phyloP scores from a whole-genome alignment of 2,113 vertebrate species.

The Scomber japonicus region DNA sequence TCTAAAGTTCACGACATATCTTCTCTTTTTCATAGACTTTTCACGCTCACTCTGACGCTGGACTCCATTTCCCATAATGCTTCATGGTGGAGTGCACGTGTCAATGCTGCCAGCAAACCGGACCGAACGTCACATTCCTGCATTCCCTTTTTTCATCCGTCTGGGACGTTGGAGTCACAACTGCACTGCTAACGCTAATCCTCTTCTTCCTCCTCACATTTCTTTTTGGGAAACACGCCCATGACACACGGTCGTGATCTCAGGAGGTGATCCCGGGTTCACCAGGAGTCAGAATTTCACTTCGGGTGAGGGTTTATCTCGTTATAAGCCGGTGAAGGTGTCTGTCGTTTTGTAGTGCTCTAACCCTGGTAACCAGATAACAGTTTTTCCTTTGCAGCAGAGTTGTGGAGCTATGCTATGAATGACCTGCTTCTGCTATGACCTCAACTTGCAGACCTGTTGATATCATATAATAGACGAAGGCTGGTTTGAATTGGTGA shows the following conservation, averaged over 20 bases:
- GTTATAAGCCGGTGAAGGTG: constrained; percentile 34
- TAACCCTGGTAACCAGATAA: constrained; percentile 29
- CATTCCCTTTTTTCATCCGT: constrained; percentile 77
- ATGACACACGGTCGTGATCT: constrained; percentile 82
- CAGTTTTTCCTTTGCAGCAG: constrained; percentile 37
- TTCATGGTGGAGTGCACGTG: constrained; percentile 61
- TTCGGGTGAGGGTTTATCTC: constrained; percentile 76
- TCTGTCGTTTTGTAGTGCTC: constrained; percentile 35
- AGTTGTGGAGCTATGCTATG: constrained; percentile 26
- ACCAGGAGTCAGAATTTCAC: constrained; percentile 59
- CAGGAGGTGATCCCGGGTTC: constrained; percentile 67
- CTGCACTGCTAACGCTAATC: constrained; percentile 55
- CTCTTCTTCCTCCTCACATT: constrained; percentile 35
- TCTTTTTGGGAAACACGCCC: constrained; percentile 58
- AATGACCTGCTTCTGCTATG: constrained; percentile 6
- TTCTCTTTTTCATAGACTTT: no score
- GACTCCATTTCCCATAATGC: constrained; percentile 82
- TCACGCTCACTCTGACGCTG: not conserved
- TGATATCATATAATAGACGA: not conserved
- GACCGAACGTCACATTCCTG: constrained; percentile 86
- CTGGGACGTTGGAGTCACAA: constrained; percentile 72
- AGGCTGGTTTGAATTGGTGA: not conserved
- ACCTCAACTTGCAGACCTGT: constrained; percentile 28
- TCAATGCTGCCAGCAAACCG: constrained; percentile 72
- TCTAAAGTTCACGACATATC: no score